Base-by-base conservation (phyloP, 1,140 invertebrate species). In the Cydia splendana region DNA sequence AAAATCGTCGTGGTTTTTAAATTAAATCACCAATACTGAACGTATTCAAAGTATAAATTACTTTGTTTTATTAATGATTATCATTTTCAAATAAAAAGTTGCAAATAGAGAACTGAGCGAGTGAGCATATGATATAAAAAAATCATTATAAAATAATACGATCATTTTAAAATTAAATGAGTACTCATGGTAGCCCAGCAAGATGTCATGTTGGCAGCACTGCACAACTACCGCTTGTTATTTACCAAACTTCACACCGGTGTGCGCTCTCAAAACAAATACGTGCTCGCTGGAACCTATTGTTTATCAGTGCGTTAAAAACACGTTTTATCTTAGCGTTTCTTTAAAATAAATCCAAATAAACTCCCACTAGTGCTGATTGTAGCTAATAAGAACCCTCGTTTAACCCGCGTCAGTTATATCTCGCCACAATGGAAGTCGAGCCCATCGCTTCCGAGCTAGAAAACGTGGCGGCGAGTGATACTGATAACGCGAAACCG, bases 241-340 rank as follows among this genome's bases (percentile, higher is more conserved):
- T 93, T 93, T 81, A 83, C 81, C 89, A 87, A 88, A 88, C 89
- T 93, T 93, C 90, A 88, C 57, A 69, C 81, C 82, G 80, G 79
- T 92, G 69, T 67, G 86, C 82, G 88, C 82, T 87, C 88, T 86
- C 89, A 93, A 93, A 93, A 91, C 90, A 93, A 93, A 93, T 90
- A 91, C 82, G 83, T 84, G 79, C 78, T 78, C 80, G 76, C 76
- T 81, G 76, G 75, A 73, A 53, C 45, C 82, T 77, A 78, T 87
- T 87, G 82, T 84, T 85, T 84, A 85, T 84, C 80, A 73, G 45
- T 62, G 30, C 42, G 51, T 57, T 62, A 34, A 48, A 67, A 38
- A 9, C 65, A 30, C 62, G 12, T 76, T 76, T 45, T 24, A 48
- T 18, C n/a, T 71, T 42, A n/a, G n/a, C 34, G 30, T 71, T 71